Conservation (phyloP, 2,888 invertebrate species). For the Melanostoma scalare region DNA sequence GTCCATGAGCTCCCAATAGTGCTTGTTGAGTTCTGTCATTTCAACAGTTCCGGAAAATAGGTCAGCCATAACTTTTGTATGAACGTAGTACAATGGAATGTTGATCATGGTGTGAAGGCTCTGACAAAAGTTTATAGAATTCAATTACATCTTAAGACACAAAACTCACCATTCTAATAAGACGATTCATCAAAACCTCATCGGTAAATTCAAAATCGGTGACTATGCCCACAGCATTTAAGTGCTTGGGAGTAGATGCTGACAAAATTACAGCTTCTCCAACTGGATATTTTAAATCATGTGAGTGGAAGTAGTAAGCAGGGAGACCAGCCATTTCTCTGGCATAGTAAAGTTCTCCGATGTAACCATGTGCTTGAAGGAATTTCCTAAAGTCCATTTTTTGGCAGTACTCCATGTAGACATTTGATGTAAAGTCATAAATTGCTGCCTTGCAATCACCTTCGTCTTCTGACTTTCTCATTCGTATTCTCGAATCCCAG, state of each 20-base stretch:
- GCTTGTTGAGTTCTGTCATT: constrained; percentile 85
- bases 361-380: constrained; percentile 48
- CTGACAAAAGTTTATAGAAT: neutral
- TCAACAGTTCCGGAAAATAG: constrained; percentile 85
- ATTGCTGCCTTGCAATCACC: constrained; percentile 43
- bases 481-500: constrained; percentile 8
- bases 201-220: constrained; percentile 3
- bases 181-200: constrained; percentile 13
- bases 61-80: constrained; percentile 85
- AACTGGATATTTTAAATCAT: constrained; percentile 24
- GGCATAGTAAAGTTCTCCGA: constrained; percentile 34
- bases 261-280: constrained; percentile 39
- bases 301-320: constrained; percentile 11
- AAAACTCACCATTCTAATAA: constrained; percentile 25
- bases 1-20: constrained; percentile 86
- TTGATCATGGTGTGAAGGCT: constrained; percentile 1
- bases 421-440: constrained; percentile 3
- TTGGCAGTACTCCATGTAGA: constrained; percentile 39
- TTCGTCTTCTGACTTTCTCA: neutral
- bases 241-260: constrained; percentile 32
- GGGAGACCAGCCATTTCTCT: constrained; percentile 17
- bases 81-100: constrained; percentile 2
- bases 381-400: constrained; percentile 43
- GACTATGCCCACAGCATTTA: constrained; percentile 1
- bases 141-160: neutral